phyloP scores from a whole-genome alignment of 2,888 invertebrate genomes.

The Leucophenga montana region DNA sequence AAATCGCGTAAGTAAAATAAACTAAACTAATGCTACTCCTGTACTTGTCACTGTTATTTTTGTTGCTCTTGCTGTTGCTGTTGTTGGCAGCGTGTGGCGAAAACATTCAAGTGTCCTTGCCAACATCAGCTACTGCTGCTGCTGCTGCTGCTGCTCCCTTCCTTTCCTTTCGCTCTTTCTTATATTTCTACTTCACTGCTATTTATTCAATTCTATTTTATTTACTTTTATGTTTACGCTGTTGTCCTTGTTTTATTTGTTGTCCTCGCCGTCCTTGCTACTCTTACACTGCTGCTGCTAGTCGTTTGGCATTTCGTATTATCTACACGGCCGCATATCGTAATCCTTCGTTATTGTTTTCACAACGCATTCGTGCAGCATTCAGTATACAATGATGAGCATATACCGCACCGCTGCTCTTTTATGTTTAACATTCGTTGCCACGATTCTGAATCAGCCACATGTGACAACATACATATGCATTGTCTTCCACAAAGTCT shows the following conservation, averaged over 20 bases:
- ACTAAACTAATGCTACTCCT: conserved; percentile 41
- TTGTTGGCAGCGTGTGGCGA: conserved; percentile 4
- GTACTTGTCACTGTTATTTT: conserved; percentile 24
- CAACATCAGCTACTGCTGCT: conserved; percentile 49
- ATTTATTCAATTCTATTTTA: conserved; percentile 46
- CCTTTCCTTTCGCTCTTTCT: conserved; percentile 37
- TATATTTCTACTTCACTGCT: conserved; percentile 45
- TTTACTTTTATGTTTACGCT: conserved; percentile 37
- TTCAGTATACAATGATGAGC: not conserved
- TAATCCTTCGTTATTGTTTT: conserved; percentile 38
- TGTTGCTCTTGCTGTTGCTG: conserved; percentile 32
- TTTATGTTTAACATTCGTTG: not conserved
- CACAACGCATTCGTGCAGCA: conserved; percentile 28
- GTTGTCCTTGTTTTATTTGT: conserved; percentile 53
- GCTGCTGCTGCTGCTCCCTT: conserved; percentile 40
- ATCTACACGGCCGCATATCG: conserved; percentile 39
- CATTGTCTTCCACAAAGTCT: no score
- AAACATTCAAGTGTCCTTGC: conserved; percentile 58
- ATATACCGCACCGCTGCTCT: not conserved
- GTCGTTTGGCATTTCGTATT: conserved; percentile 27
- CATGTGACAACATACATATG: not conserved
- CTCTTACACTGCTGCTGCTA: conserved; percentile 34
- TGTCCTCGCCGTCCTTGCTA: conserved; percentile 61
- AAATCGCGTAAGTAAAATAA: conserved; percentile 20
- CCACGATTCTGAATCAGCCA: not conserved